Evolutionary conservation across 2,888 invertebrate genomes (phyloP), one percentile per base, ranked within the genome.

Genomic region (Eubasilissa splendida): DNA sequence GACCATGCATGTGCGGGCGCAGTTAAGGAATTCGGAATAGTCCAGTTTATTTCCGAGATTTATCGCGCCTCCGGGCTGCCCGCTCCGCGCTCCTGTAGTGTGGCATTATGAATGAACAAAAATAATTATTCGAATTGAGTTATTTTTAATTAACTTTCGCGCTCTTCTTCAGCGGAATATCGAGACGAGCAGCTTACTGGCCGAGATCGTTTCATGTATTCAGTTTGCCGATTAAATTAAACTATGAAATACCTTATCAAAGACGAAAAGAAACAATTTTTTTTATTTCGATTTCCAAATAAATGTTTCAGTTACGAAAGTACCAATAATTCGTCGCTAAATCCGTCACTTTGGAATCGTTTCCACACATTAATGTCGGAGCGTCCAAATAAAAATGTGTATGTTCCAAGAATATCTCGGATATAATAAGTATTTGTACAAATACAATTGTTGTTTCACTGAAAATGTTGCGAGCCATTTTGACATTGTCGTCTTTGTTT

Each of bases 1-100:
- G 70, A 14, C n/a, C 22, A 56, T 73, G 71, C 71, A 73, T 73
- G 71, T 33, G 33, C 56, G 71, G 56, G 58, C 71, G 71, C 71
- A 73, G 71, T 73, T 31, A 70, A 33, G 71, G 71, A 73, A 73
- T 73, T 12, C 33, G 54, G 12, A 73, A 58, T 73, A 73, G 71
- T 73, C 71, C 71, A 56, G 70, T 74, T 75, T 75, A 75, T 75
- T 75, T 60, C 52, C 60, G 59, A 75, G 75, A 75, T 75, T 75
- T 75, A 75, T 75, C 60, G 75, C 60, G 75, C 59, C 50, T 59
- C 75, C 53, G 60, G 60, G 10, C 60, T 50, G 50, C 60, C 60
- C 60, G 52, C 42, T 59, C 60, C n/a, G 60, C 60, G 50, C 52
- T 59, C 42, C 60, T 42, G 42, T 52, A 59, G 60, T 60, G 59